Base-by-base conservation (phyloP, 1,140 invertebrate genomes). In the Cephus cinctus region DNA sequence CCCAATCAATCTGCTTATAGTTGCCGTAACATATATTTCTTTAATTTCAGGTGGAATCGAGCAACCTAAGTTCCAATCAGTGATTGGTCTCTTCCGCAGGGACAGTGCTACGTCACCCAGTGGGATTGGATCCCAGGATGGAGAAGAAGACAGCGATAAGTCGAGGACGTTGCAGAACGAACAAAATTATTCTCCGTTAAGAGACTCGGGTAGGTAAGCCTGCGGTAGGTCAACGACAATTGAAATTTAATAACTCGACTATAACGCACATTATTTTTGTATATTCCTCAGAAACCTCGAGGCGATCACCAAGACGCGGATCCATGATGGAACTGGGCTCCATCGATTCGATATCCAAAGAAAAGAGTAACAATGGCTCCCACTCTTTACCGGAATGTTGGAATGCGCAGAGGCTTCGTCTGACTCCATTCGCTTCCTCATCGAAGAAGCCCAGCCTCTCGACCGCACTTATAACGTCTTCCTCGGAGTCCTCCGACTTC, bases 51-150 rank as follows among this genome's bases (percentile, higher is more conserved):
- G 77, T 63, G 76, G 76, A 20, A 77, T 79, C 49, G 77, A 78
- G 52, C 72, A 77, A 54, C 77, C 73, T 38, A 76, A 75, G 54
- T 57, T 72, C 47, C 69, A 75, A 56, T 78, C 77, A 40, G 77
- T 79, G 47, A 77, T 79, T 54, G 77, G 77, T 43, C 63, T 78
- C 19, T 79, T 79, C 62, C 63, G 75, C 34, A 53, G 71, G 14
- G 76, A 79, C 21, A 77, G 75, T 38, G 70, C 62, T 35, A 66
- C 69, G 2, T 50, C 67, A 4, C 15, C 20, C 15, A 57, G 65
- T 48, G 49, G 52, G 44, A 53, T 65, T 18, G 61, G 57, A 43
- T 69, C 62, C 14, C 63, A 63, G 22, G 67, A 71, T 20, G 65
- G 54, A 12, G 61, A 65, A 9, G 67, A 75, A 36, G 69, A 73